Evolutionary conservation across 1,140 invertebrate genomes (phyloP), one percentile per base, ranked within the genome.

Genomic region (Scaptomyza pallida): DNA sequence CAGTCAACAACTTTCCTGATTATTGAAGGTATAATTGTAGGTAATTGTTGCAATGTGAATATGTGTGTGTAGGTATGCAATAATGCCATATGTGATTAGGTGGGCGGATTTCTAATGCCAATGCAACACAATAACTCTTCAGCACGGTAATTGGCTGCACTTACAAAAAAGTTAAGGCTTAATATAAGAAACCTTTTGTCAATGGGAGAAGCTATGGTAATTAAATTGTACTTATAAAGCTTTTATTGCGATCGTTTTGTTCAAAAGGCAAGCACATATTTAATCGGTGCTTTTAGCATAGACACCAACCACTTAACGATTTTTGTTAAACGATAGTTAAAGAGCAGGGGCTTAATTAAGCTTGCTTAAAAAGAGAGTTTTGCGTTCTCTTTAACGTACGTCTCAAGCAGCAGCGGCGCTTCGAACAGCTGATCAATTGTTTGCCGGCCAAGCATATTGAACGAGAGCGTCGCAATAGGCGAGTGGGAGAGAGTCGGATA

Each of bases 361-460:
- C 23, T n/a, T n/a, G n/a, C n/a, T n/a, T n/a, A n/a, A n/a, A 3
- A 44, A 63, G 59, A 47, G 41, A 21, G 8, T n/a, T 15, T 19
- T 26, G 0, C 0, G 10, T 19, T 19, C 62, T 48, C 52, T 65
- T 23, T 19, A 8, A 3, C 0, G 26, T 0, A 2, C 26, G 26
- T 9, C 1, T 8, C 26, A 8, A 13, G 0, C 8, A 21, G 3
- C 5, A 2, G 12, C 4, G 19, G 10, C 12, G 54, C 40, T 63
- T 54, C 26, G 17, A 52, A 63, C 65, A 69, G 65, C 59, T 69
- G 65, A 55, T 69, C 50, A 16, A 33, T 35, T 47, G 41, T 62
- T 62, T 54, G 51, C 50, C 30, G 33, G 21, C 33, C 33, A 54
- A 69, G 19, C 51, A 55, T 23, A 37, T 55, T 35, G 21, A 4